Percentiles rank a stretch among this genome's conserved stretches.
Evolutionary conservation across 2,113 vertebrate species (phyloP).

Genomic region (Oreochromis spilurus): DNA sequence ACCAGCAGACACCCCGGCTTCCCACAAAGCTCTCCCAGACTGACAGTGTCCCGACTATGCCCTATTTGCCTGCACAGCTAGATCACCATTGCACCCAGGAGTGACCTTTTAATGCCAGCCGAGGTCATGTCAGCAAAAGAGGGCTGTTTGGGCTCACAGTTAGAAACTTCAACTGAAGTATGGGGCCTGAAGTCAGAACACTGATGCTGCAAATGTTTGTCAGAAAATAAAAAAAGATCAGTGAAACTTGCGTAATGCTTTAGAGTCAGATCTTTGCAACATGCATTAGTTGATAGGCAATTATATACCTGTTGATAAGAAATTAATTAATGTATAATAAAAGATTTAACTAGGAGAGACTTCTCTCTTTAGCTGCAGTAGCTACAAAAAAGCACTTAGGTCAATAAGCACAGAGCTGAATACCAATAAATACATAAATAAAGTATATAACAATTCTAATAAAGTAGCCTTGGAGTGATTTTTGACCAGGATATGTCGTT

Average conservation of each 20-base stretch:
- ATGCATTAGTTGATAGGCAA: neutral
- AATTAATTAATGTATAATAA: neutral
- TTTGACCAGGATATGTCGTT: neutral
- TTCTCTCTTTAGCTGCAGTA: neutral
- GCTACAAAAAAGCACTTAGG: neutral
- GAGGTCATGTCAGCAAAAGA: neutral
- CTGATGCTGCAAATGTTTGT: neutral
- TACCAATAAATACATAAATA: neutral
- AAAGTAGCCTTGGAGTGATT: neutral
- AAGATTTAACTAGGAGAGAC: neutral
- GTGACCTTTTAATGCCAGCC: constrained; percentile 1
- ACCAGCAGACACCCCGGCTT: constrained; percentile 28
- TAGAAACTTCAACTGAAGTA: neutral
- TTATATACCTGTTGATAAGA: neutral
- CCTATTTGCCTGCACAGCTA: neutral
- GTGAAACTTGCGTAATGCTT: neutral
- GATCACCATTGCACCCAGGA: neutral
- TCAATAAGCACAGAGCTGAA: neutral
- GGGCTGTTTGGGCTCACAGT: neutral
- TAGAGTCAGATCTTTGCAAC: neutral
- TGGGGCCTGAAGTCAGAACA: neutral
- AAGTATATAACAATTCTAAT: neutral
- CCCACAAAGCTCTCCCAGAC: constrained; percentile 14
- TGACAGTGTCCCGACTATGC: constrained; percentile 24
- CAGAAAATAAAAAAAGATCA: neutral